Percentiles rank a stretch among this genome's conserved stretches.
phyloP scores from a whole-genome alignment of 1,140 invertebrate species.

The Ruditapes philippinarum region DNA sequence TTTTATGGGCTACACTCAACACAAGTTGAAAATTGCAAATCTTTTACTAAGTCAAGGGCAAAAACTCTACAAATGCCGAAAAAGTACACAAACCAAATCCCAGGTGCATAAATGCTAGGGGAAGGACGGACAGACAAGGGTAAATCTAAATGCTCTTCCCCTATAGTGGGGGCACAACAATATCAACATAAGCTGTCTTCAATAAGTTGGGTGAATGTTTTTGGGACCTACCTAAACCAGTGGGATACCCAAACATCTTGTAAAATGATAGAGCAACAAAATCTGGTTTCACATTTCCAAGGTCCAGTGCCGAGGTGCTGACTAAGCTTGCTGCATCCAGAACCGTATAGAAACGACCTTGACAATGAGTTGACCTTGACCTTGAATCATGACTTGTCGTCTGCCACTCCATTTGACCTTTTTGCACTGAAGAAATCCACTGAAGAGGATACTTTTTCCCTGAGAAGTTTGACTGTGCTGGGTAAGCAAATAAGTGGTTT shows the following conservation, averaged over 20 bases:
- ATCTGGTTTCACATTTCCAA: conserved; percentile 92
- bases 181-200: too few species aligned
- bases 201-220: too few species aligned
- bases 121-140: too few species aligned
- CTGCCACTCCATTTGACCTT: conserved; percentile 88
- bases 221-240: conserved; percentile 89
- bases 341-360: conserved; percentile 91
- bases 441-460: conserved; percentile 95
- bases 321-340: conserved; percentile 95
- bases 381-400: conserved; percentile 6
- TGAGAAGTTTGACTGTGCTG: conserved; percentile 98
- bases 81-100: too few species aligned
- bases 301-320: conserved; percentile 93
- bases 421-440: conserved; percentile 91
- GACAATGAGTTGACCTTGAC: conserved; percentile 50
- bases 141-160: too few species aligned
- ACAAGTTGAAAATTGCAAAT: too few species aligned
- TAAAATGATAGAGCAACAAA: conserved; percentile 98
- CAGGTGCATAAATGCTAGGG: too few species aligned
- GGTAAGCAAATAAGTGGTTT: conserved; percentile 93
- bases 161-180: not conserved
- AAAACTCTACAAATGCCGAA: too few species aligned
- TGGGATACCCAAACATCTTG: conserved; percentile 99
- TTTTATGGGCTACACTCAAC: too few species aligned
- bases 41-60: too few species aligned